Conservation (phyloP, 2,888 invertebrate species). For the Creontiades dilutus region DNA sequence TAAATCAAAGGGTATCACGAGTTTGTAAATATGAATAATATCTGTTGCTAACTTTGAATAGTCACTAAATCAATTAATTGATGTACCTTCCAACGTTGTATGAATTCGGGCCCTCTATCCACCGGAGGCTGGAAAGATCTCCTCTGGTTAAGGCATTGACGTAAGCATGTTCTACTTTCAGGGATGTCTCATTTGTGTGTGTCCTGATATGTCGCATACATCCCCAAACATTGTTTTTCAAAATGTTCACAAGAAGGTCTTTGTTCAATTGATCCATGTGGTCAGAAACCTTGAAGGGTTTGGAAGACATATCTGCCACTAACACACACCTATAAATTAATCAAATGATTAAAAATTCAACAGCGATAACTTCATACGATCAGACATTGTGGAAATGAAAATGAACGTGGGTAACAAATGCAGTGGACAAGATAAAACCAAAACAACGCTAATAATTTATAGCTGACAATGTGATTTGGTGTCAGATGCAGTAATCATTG, state of each 20-base stretch:
- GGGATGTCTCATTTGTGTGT: constrained; percentile 77
- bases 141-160: constrained; percentile 95
- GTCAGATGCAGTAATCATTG: too few species aligned
- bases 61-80: neutral
- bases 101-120: constrained; percentile 91
- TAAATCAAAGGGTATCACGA: neutral
- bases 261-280: constrained; percentile 84
- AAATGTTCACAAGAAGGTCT: constrained; percentile 92
- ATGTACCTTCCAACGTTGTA: constrained; percentile 66
- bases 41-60: neutral
- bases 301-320: constrained; percentile 82
- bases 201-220: constrained; percentile 89
- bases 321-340: constrained; percentile 80
- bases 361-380: too few species aligned
- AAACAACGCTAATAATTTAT: too few species aligned
- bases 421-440: too few species aligned
- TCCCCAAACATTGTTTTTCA: constrained; percentile 89
- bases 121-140: constrained; percentile 93
- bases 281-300: constrained; percentile 83
- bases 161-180: constrained; percentile 93
- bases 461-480: too few species aligned
- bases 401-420: too few species aligned
- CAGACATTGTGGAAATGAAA: too few species aligned
- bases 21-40: neutral
- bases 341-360: neutral